Evolutionary conservation across 37 sponge, comb jelly and placozoan genomes (phyloP).

Genomic region (Beroe forskalii): DNA sequence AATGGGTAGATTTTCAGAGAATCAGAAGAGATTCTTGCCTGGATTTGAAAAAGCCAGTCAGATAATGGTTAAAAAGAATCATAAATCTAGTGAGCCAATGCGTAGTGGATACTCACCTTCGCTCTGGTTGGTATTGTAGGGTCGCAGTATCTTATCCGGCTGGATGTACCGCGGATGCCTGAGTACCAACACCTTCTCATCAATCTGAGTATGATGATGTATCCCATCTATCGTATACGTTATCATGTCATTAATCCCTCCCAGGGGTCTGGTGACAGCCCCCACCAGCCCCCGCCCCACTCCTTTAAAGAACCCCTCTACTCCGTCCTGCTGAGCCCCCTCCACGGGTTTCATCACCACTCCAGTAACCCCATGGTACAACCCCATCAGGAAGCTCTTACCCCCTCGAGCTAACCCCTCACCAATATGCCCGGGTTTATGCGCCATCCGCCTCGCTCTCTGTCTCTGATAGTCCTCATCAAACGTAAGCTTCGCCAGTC

Average conservation of each 20-base stretch:
- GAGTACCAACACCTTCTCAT: conserved; percentile 6
- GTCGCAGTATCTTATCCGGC: conserved; percentile 38
- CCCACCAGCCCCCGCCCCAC: conserved; percentile 51
- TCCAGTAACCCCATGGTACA: conserved; percentile 56
- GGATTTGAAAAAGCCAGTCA: no score
- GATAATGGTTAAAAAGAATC: no score
- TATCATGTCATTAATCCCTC: conserved; percentile 33
- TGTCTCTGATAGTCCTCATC: conserved; percentile 57
- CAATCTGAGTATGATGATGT: conserved; percentile 53
- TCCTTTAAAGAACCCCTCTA: conserved; percentile 49
- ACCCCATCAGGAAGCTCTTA: conserved; percentile 43
- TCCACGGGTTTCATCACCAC: conserved; percentile 43
- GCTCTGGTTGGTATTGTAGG: conserved; percentile 1
- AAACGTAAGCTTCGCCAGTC: conserved; percentile 52
- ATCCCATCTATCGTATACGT: conserved; percentile 58
- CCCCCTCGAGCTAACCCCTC: conserved; percentile 51
- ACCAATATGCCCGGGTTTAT: conserved; percentile 53
- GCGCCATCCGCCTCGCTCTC: conserved; percentile 36
- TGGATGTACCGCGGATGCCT: conserved; percentile 46
- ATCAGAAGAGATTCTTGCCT: no score
- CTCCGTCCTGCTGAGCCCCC: conserved; percentile 44
- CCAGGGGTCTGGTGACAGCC: conserved; percentile 39
- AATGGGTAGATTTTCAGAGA: no score
- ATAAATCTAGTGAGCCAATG: no score
- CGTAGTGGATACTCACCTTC: conserved; percentile 23